phyloP scores from a whole-genome alignment of 2,797 vertebrate genomes.

The Anas bernieri region DNA sequence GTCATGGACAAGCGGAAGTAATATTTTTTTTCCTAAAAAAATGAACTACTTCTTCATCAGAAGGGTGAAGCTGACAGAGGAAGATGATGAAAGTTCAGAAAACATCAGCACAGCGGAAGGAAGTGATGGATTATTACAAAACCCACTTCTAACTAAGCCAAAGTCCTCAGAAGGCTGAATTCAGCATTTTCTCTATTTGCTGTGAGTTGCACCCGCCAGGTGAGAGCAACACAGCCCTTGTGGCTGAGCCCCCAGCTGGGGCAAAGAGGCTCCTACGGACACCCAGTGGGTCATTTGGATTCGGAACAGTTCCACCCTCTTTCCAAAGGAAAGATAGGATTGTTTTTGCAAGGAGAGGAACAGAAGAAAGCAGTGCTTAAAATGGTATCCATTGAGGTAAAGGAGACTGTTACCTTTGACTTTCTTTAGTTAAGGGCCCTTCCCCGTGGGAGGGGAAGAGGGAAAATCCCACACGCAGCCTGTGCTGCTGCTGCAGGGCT shows the following conservation, averaged over 20 bases:
- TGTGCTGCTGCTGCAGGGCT: neutral
- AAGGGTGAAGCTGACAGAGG: neutral
- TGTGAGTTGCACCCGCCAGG: too few relatives aligned
- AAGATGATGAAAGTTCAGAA: neutral
- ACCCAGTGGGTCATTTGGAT: neutral
- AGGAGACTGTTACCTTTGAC: neutral
- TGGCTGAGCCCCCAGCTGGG: neutral
- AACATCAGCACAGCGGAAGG: neutral
- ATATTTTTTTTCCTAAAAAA: neutral
- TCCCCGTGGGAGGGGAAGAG: neutral
- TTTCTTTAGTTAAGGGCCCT: neutral
- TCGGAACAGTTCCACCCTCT: neutral
- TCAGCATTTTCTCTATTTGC: neutral
- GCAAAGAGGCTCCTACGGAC: neutral
- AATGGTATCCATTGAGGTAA: neutral
- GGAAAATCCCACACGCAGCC: fast-evolving
- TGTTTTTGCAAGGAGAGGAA: neutral
- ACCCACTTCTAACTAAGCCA: neutral
- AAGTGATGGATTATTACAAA: neutral
- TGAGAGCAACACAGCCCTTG: fast-evolving
- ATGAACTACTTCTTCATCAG: neutral
- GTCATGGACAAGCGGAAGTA: neutral
- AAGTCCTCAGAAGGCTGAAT: neutral
- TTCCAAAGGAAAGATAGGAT: neutral
- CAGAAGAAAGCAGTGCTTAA: neutral